These are phyloP conservation scores for Tetrao urogallus DNA, from an alignment of 2,113 vertebrate species.

Conservation along the genomic window DNA sequence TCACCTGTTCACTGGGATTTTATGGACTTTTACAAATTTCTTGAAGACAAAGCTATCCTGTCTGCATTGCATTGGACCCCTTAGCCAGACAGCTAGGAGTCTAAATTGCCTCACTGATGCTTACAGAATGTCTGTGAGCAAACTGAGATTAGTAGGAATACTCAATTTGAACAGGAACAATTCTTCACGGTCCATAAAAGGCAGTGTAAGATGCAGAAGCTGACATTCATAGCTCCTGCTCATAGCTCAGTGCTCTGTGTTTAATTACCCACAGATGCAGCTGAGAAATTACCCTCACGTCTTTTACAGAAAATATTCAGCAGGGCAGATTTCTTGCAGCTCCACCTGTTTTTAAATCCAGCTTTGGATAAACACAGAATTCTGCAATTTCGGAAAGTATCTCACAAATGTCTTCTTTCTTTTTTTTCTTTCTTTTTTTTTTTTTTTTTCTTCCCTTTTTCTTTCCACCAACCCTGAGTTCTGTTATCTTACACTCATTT, in stretches of 20 bases:
- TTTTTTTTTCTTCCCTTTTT: not conserved
- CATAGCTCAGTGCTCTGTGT: not conserved
- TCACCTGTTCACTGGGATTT: not conserved
- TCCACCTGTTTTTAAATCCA: slow-evolving; percentile 29
- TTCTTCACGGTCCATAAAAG: not conserved
- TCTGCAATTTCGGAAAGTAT: not conserved
- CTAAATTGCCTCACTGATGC: not conserved
- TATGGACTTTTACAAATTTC: not conserved
- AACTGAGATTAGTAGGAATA: not conserved
- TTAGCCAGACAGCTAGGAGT: not conserved
- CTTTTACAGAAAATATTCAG: not conserved
- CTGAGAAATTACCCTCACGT: not conserved
- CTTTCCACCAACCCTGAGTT: not conserved
- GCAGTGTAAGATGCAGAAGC: not conserved
- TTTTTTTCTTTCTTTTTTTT: not conserved
- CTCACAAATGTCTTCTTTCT: not conserved
- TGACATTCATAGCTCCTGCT: not conserved
- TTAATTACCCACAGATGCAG: not conserved
- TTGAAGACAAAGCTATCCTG: not conserved
- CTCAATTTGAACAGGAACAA: not conserved
- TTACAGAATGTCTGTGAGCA: not conserved
- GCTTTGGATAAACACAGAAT: not conserved
- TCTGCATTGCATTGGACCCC: not conserved
- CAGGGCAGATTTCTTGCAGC: not conserved
- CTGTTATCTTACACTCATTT: slow-evolving; percentile 70